Conservation (phyloP, 37 sponge, comb jelly and placozoan genomes). For the Bolinopsis microptera region DNA sequence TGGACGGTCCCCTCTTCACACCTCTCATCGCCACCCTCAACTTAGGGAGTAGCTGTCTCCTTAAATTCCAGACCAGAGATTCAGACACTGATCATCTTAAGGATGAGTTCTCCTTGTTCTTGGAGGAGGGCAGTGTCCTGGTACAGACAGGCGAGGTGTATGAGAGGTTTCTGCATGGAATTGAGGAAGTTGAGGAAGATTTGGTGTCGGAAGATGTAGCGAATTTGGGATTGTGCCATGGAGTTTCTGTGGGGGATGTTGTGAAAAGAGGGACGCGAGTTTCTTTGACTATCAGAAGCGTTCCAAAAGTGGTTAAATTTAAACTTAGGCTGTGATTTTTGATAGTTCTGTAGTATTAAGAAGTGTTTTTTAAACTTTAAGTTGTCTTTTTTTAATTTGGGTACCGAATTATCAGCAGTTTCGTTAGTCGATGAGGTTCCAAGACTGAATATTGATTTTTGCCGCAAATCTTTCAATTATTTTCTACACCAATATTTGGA, state of each 20-base stretch:
- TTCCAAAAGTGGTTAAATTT: slow-evolving; percentile 82
- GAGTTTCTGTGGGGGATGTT: background rate
- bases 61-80: slow-evolving; percentile 81
- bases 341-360: no score
- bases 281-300: slow-evolving; percentile 93
- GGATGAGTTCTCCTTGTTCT: slow-evolving; percentile 78
- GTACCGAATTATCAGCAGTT: no score
- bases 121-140: slow-evolving; percentile 92
- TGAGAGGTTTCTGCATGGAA: slow-evolving; percentile 80
- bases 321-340: slow-evolving; percentile 67
- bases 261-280: slow-evolving; percentile 84
- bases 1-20: slow-evolving; percentile 93
- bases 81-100: slow-evolving; percentile 51
- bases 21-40: slow-evolving; percentile 90
- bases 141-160: slow-evolving; percentile 86
- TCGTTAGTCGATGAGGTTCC: no score
- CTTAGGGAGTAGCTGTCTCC: slow-evolving; percentile 82
- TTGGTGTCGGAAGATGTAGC: slow-evolving; percentile 66
- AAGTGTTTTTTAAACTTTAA: no score
- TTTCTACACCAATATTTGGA: no score
- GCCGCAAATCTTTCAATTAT: no score
- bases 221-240: slow-evolving; percentile 30
- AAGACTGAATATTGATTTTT: no score
- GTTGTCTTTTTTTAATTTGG: no score
- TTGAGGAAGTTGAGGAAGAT: slow-evolving; percentile 72